These are phyloP conservation scores for Anodontia alba DNA, from an alignment of 2,888 invertebrate genomes.

Conservation along the genomic window DNA sequence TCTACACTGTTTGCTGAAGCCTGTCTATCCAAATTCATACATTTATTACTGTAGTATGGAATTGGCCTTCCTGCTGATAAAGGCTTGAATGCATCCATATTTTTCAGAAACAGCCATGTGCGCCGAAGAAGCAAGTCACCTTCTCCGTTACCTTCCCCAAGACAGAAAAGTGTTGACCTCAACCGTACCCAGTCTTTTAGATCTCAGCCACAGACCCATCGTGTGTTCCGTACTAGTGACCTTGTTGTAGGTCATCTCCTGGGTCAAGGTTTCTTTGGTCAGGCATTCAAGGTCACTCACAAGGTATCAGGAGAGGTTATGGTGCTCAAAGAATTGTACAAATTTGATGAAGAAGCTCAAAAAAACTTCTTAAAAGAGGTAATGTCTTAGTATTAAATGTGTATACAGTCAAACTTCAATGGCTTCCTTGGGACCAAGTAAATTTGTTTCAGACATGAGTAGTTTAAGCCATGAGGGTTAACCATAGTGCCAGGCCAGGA, in stretches of 20 bases:
- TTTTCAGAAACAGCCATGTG: constrained; percentile 74
- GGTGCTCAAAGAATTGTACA: constrained; percentile 97
- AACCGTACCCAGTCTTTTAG: constrained; percentile 95
- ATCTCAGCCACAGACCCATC: constrained; percentile 88
- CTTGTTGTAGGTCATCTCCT: constrained; percentile 89
- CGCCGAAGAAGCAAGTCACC: constrained; percentile 80
- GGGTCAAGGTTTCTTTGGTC: constrained; percentile 93
- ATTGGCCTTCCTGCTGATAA: too few species aligned
- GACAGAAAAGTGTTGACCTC: constrained; percentile 85
- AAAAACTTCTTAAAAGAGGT: constrained; percentile 98
- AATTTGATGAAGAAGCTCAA: constrained; percentile 97
- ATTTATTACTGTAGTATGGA: too few species aligned
- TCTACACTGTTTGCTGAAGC: too few species aligned
- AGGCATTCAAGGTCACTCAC: constrained; percentile 92
- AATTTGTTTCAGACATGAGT: too few species aligned
- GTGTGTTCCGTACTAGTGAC: constrained; percentile 96
- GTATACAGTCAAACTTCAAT: too few species aligned
- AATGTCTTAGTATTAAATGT: too few species aligned
- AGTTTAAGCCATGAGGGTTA: too few species aligned
- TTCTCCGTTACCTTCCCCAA: constrained; percentile 74
- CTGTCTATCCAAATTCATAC: too few species aligned
- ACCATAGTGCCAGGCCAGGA: too few species aligned
- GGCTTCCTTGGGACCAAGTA: too few species aligned
- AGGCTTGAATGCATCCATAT: too few species aligned
- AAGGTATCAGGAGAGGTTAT: constrained; percentile 95